Base-by-base conservation (phyloP, 2,797 vertebrate genomes). In the Sarcoramphus papa region DNA sequence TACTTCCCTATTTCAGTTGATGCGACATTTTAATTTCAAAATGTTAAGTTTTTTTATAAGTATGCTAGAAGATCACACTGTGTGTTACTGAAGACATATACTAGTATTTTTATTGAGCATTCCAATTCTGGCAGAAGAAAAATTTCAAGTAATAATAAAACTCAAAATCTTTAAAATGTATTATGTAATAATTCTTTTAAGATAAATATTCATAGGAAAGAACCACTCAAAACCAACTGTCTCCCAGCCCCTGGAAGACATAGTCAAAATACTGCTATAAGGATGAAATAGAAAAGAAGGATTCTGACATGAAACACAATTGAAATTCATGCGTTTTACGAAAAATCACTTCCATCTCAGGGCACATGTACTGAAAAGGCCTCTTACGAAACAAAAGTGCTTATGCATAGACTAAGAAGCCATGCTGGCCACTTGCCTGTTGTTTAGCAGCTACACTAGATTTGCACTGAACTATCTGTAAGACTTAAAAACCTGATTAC, bases 201-300 rank as follows among this genome's bases (percentile, higher is more conserved):
- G 40, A 79, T 31, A 74, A 85, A 33, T 35, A 69, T 8, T 53
- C 62, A 24, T 5, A 48, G 9, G 14, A 35, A 69, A 86, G 67
- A 48, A 1, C 0, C 11, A 72, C 4, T 2, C 30, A 41, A 76
- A 67, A 11, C 3, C 31, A 78, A 45, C 5, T 28, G 35, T 14
- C 22, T 77, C 12, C 28, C n/a, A 78, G 28, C 6, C 7, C 15
- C 16, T 63, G 21, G 28, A 60, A 91, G 19, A 47, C 12, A 56
- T 4, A 53, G 10, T 30, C 21, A 92, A 92, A 95, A 87, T 19
- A 76, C 3, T 45, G 23, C 21, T 19, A 4, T 9, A 62, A 21
- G 10, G 30, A 69, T 6, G 3, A 93, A 89, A 73, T 0, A 84
- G 9, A 48, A 87, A 89, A 79, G 10, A 16, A 51, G 12, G 15